Percentiles rank a stretch among this genome's conserved stretches.
phyloP scores from a whole-genome alignment of 1,140 invertebrate genomes.

The Contarinia nasturtii region DNA sequence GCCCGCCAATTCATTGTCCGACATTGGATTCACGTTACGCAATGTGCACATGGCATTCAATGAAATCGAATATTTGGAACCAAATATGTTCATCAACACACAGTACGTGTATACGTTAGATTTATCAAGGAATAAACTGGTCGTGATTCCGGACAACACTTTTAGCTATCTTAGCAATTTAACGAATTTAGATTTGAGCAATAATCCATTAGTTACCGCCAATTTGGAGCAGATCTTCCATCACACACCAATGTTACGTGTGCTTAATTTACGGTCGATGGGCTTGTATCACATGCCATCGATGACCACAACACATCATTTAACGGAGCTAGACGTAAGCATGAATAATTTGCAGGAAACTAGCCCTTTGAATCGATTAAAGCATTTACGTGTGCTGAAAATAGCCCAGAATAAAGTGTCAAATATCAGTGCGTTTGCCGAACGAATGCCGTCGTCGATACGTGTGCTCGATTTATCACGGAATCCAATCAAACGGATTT shows the following conservation, averaged over 20 bases:
- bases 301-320: constrained; percentile 59
- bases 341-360: constrained; percentile 21
- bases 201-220: constrained; percentile 55
- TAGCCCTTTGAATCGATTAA: constrained; percentile 30
- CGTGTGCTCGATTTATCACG: constrained; percentile 18
- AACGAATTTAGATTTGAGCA: constrained; percentile 57
- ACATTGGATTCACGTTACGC: constrained; percentile 53
- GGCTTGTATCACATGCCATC: constrained; percentile 52
- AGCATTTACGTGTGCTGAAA: constrained; percentile 36
- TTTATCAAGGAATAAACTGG: constrained; percentile 61
- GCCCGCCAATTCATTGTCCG: constrained; percentile 46
- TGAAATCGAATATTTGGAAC: constrained; percentile 68
- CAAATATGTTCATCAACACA: constrained; percentile 66
- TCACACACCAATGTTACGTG: constrained; percentile 58
- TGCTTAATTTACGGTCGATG: constrained; percentile 52
- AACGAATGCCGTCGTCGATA: constrained; percentile 19
- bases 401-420: constrained; percentile 39
- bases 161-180: constrained; percentile 64
- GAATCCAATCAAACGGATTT: constrained; percentile 19
- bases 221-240: constrained; percentile 83
- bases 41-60: constrained; percentile 62
- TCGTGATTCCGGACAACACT: constrained; percentile 71
- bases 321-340: constrained; percentile 22
- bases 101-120: constrained; percentile 59
- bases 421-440: constrained; percentile 18